Base-by-base conservation (phyloP, 1,140 invertebrate genomes). In the Cydia fagiglandana region DNA sequence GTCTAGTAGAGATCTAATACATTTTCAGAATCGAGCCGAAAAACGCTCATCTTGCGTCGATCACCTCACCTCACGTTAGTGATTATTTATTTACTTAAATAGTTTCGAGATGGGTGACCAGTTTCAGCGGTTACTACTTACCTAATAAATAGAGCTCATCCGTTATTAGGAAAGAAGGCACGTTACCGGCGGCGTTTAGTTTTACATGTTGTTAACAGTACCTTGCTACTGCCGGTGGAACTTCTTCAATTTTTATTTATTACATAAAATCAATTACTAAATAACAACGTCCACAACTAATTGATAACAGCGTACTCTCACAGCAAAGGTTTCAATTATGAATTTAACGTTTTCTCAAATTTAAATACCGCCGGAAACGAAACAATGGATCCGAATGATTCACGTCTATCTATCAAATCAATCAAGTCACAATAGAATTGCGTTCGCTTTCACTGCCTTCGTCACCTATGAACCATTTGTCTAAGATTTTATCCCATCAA, bases 401-500 rank as follows among this genome's bases (percentile, higher is more conserved):
- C 77, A 70, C 78, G 76, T 76, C 68, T 77, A 84, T 83, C 80
- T 79, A 47, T 70, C 76, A 77, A 80, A 87, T 87, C 81, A 84
- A 79, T 76, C 79, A 81, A 76, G 45, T 82, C 79, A 90, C 88
- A 90, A 90, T 88, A 75, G 84, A 82, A 86, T 84, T 85, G 81
- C 78, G 56, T 74, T 66, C 73, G 56, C 86, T 89, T 87, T 88
- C 85, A 81, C 84, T 76, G 64, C 56, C 75, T 79, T 82, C 81
- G 79, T 83, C 83, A 84, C 80, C 78, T 82, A 80, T 80, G 77
- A 86, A 80, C 78, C 76, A 83, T 84, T 84, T 80, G 77, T 80
- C 80, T 82, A 75, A 73, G 50, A 75, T 76, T 80, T 78, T 77
- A 81, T 75, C 74, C 73, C 79, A 82, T 82, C 78, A 81, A 84